These are phyloP conservation scores for Archegozetes longisetosus DNA, from an alignment of 1,140 invertebrate species.

Conservation along the genomic window DNA sequence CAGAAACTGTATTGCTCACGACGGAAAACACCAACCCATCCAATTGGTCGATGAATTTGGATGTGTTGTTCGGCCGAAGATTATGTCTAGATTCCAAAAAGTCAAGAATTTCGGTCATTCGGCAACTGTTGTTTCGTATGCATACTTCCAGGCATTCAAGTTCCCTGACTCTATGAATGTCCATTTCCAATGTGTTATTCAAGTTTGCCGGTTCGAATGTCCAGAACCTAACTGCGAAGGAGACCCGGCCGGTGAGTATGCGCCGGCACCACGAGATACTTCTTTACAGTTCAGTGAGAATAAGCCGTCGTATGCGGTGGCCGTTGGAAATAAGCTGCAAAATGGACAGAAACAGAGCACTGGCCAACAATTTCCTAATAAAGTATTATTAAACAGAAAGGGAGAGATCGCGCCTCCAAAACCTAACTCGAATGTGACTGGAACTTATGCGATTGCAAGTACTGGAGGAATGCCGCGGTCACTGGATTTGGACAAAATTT, in stretches of 20 bases:
- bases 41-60: slow-evolving; percentile 82
- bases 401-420: not conserved
- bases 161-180: slow-evolving; percentile 92
- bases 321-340: too few species aligned
- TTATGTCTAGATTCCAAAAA: slow-evolving; percentile 85
- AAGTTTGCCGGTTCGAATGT: slow-evolving; percentile 82
- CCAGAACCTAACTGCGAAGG: slow-evolving; percentile 45
- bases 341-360: not conserved
- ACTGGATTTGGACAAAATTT: slow-evolving; percentile 5
- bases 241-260: slow-evolving; percentile 18
- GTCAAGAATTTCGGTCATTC: slow-evolving; percentile 87
- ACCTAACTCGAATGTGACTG: slow-evolving; percentile 9
- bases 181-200: slow-evolving; percentile 90
- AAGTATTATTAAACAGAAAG: not conserved
- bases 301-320: not conserved
- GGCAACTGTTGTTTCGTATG: slow-evolving; percentile 75
- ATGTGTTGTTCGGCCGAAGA: slow-evolving; percentile 73
- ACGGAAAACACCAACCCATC: slow-evolving; percentile 83
- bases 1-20: slow-evolving; percentile 81
- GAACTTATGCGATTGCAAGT: slow-evolving; percentile 14
- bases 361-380: not conserved
- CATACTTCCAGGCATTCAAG: slow-evolving; percentile 88
- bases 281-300: not conserved
- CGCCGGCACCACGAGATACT: slow-evolving; percentile 16
- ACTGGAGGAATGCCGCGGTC: slow-evolving; percentile 22